Conservation (phyloP, 2,888 invertebrate species). For the Bursaphelenchus okinawaensis region DNA sequence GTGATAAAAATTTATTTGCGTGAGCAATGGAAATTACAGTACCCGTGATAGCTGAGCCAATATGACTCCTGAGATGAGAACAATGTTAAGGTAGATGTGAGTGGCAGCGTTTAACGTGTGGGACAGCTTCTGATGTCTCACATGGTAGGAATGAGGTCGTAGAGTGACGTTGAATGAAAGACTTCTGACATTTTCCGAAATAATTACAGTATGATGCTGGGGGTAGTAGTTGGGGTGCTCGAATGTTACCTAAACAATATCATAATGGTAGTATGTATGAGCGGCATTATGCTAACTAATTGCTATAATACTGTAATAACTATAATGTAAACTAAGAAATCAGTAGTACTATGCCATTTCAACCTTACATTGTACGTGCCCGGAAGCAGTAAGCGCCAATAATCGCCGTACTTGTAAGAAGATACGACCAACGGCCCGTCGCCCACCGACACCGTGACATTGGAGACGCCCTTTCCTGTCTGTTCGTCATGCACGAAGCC, state of each 20-base stretch:
- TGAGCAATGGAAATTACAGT: no score
- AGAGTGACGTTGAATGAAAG: slow-evolving; percentile 23
- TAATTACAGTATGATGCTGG: slow-evolving; percentile 14
- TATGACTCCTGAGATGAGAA: no score
- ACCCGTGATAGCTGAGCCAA: no score
- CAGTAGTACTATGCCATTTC: neutral
- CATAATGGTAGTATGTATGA: no score
- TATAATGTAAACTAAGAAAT: neutral
- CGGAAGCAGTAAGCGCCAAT: slow-evolving; percentile 83
- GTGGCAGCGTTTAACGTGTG: neutral
- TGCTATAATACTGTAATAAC: no score
- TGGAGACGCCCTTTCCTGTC: slow-evolving; percentile 67
- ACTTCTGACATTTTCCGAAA: slow-evolving; percentile 17
- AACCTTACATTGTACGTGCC: slow-evolving; percentile 69
- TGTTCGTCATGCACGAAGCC: slow-evolving; percentile 73
- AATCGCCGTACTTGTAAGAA: slow-evolving; percentile 78
- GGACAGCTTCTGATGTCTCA: neutral
- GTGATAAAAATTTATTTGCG: no score
- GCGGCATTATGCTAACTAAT: no score
- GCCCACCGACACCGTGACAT: slow-evolving; percentile 72
- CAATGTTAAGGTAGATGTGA: no score
- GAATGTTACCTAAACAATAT: slow-evolving; percentile 45
- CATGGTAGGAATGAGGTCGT: slow-evolving; percentile 18
- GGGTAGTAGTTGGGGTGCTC: slow-evolving; percentile 34
- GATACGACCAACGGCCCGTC: slow-evolving; percentile 75